These are phyloP conservation scores for Setophaga kirtlandii DNA, from an alignment of 2,113 vertebrate genomes.

Conservation along the genomic window DNA sequence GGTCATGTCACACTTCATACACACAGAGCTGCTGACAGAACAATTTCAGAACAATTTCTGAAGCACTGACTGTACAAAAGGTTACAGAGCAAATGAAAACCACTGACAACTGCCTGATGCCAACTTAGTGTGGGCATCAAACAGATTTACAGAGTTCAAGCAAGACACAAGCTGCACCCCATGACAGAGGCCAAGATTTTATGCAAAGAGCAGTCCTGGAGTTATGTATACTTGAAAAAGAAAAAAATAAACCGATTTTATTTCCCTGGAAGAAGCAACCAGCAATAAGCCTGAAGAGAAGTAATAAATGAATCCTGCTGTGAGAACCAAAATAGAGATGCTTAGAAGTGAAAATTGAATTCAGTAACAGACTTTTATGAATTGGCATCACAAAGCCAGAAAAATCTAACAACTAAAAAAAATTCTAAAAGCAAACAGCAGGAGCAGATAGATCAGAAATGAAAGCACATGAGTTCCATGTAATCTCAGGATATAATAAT, in stretches of 20 bases:
- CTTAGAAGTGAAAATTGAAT: constrained; percentile 20
- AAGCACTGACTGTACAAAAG: background rate
- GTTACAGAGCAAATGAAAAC: background rate
- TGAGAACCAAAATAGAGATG: background rate
- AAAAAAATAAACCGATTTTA: background rate
- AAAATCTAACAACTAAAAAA: background rate
- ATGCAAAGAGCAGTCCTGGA: background rate
- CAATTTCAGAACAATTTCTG: background rate
- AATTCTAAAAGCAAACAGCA: background rate
- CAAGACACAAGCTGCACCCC: background rate
- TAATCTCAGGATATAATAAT: background rate
- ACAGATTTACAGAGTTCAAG: background rate
- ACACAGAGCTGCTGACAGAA: background rate
- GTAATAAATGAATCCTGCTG: background rate
- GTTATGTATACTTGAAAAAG: background rate
- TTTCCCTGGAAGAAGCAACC: background rate
- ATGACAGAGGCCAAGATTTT: background rate
- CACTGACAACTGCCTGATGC: background rate
- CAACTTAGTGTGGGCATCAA: background rate
- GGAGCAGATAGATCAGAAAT: background rate
- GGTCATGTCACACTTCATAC: background rate
- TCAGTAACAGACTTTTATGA: background rate
- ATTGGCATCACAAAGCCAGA: background rate
- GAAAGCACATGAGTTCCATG: background rate
- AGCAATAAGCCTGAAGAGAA: background rate